These are phyloP conservation scores for Oscheius sp. DNA, from an alignment of 2,888 invertebrate species.

Conservation along the genomic window DNA sequence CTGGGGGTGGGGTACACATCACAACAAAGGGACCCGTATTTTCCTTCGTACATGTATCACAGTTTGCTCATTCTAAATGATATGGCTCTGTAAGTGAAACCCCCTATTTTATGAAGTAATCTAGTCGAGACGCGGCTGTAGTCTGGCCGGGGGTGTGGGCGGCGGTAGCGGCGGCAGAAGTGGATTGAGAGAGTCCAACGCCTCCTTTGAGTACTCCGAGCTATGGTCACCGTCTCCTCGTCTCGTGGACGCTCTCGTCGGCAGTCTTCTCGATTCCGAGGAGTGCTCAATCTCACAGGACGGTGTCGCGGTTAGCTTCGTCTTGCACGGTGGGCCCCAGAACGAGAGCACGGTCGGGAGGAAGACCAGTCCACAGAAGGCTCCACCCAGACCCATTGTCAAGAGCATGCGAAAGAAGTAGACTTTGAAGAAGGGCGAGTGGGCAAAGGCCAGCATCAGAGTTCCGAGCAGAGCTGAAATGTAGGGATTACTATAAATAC, in stretches of 20 bases:
- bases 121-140: constrained; percentile 22
- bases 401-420: constrained; percentile 98
- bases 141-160: neutral
- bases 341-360: constrained; percentile 95
- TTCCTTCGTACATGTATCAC: constrained; percentile 16
- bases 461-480: constrained; percentile 85
- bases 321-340: constrained; percentile 79
- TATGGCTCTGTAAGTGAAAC: neutral
- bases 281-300: constrained; percentile 19
- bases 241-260: neutral
- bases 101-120: neutral
- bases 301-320: constrained; percentile 1
- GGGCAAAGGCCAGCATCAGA: constrained; percentile 93
- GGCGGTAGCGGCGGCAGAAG: constrained; percentile 1
- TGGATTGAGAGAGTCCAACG: constrained; percentile 22
- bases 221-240: constrained; percentile 8
- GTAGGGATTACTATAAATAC: too few relatives aligned
- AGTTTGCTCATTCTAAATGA: neutral
- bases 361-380: constrained; percentile 95
- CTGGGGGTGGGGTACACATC: neutral
- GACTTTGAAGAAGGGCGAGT: constrained; percentile 92
- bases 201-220: constrained; percentile 20
- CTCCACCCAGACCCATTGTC: constrained; percentile 95
- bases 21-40: constrained; percentile 23
- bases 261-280: constrained; percentile 18